Evolutionary conservation across 2,888 invertebrate genomes (phyloP).

Genomic region (Chirona hameri): DNA sequence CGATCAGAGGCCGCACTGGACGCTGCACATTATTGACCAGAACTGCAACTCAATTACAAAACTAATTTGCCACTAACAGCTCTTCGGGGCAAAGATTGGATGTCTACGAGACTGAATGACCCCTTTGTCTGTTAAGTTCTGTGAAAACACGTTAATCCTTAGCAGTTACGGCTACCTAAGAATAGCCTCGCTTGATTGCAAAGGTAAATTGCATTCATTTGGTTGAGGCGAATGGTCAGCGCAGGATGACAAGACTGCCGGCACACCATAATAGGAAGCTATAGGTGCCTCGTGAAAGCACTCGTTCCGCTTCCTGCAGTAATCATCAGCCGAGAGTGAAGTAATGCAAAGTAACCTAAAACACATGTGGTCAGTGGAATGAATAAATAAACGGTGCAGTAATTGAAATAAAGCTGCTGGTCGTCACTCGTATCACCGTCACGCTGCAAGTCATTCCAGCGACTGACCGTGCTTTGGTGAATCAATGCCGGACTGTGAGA

Average conservation of each 20-base stretch:
- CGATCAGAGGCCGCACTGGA: neutral
- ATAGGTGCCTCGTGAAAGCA: too few species aligned
- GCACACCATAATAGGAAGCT: too few species aligned
- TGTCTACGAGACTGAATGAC: neutral
- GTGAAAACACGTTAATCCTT: neutral
- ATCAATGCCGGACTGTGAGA: too few species aligned
- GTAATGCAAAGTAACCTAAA: too few species aligned
- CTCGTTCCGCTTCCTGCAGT: too few species aligned
- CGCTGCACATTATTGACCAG: neutral
- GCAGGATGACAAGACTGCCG: neutral
- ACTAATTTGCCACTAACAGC: neutral
- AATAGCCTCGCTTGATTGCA: neutral
- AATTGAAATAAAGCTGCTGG: too few species aligned
- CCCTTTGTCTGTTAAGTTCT: neutral
- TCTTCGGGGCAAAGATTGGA: neutral
- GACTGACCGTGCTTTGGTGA: too few species aligned
- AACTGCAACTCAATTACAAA: neutral
- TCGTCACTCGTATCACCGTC: too few species aligned
- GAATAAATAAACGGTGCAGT: too few species aligned
- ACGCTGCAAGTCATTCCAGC: too few species aligned
- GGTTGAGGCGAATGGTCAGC: neutral
- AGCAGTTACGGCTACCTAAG: neutral
- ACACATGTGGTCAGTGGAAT: too few species aligned
- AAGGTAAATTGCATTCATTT: constrained; percentile 8
- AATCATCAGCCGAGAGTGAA: too few species aligned